Base-by-base conservation (phyloP, 2,113 vertebrate genomes). In the Oryzias melastigma region DNA sequence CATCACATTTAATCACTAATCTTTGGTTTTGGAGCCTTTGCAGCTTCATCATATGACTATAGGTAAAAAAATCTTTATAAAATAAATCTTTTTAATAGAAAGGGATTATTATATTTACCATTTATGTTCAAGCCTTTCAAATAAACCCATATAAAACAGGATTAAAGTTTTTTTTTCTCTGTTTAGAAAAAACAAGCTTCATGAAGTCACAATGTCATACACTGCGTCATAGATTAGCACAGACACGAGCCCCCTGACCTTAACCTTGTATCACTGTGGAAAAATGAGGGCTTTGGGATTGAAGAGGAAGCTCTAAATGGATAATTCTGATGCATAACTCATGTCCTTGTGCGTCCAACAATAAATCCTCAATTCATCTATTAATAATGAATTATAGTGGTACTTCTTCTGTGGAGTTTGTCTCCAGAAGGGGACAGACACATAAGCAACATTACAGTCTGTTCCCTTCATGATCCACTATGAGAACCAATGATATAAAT, bases 151-250 rank as follows among this genome's bases (percentile, higher is more conserved):
- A 2, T 12, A 35, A 1, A 35, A 35, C 35, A 35, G 3, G 2
- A 2, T 12, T 12, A 12, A 12, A 35, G 10, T 10, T 35, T 12
- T 35, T 6, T 8, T 10, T 35, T 35, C 8, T 12, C 8, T 35
- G 35, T 27, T 27, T 27, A 27, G 25, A 27, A 27, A 35, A 35
- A 35, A 35, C 8, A 13, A 35, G 35, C 35, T 35, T 2, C 35
- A 35, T 8, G 2, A 35, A 35, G 35, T 35, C 35, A 35, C 35
- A 35, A 35, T 35, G 35, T 35, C 35, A 35, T 35, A 89, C 55
- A 58, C 48, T 90, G 90, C 92, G 91, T 95, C 93, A 94, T 87
- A 91, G 90, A 88, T 47, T 91, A 90, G 92, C 90, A 90, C 85
- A 79, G 85, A 88, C 91, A 91, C 92, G 91, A 92, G 89, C 73